Evolutionary conservation across 2,113 vertebrate species (phyloP), one percentile per base, ranked within the genome.

Genomic region (Chloropsis cyanopogon): DNA sequence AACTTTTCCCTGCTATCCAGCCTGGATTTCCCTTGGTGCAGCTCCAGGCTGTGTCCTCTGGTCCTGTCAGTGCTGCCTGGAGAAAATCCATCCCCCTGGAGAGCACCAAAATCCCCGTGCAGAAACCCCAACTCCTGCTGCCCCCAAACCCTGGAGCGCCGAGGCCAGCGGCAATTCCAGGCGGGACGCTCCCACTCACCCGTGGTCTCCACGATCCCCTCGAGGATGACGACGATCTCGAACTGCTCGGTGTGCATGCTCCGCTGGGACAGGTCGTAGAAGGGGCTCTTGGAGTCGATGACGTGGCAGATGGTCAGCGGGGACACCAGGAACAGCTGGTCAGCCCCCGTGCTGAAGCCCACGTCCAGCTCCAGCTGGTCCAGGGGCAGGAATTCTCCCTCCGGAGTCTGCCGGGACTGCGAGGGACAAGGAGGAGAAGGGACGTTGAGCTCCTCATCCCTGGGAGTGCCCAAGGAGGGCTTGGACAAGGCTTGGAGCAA

Each of bases 351-450:
- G 96, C 99, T 99, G 98, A 99, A 99, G 69, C 99, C 99, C 95
- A 99, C 99, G 69, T 99, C 99, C 98, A 99, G 97, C 98, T 99
- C 99, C 98, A 99, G 97, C 98, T 99, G 99, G 95, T 99, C 99
- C 93, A 99, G 98, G 2, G 99, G 99, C 72, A 99, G 99, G 97
- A 99, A 99, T 96, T 99, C 99, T 8, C 99, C 99, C 98, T 99
- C 99, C 13, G 99, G 99, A 70, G 99, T 99, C 98, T 99, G 99
- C 47, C 99, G 99, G 94, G 99, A 99, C 99, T 99, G 97, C 3
- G 20, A 5, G 66, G 15, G 10, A 52, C 20, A 14, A 5, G 31
- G 26, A 42, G 16, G 12, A 29, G 26, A 3, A 2, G 19, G 10
- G 19, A 7, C 7, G 0, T 2, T 26, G 75, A 49, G 76, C 4